Conservation (phyloP, 2,888 invertebrate genomes). For the Diaprepes abbreviatus region DNA sequence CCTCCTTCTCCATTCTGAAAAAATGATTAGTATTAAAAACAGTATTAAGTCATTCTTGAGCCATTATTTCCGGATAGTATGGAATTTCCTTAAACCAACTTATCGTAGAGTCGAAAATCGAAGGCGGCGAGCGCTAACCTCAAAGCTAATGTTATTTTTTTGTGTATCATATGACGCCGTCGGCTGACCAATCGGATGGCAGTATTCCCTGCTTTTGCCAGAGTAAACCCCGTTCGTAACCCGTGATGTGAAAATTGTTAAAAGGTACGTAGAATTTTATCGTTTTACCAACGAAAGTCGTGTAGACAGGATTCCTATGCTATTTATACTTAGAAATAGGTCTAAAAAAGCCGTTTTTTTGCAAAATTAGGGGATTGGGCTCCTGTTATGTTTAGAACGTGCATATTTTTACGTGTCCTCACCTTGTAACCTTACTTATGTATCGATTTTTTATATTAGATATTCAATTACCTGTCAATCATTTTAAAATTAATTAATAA, state of each 20-base stretch:
- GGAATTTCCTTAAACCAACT: constrained; percentile 44
- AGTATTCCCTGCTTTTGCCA: constrained; percentile 66
- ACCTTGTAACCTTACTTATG: constrained; percentile 66
- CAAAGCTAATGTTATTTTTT: constrained; percentile 67
- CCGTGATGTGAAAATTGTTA: constrained; percentile 68
- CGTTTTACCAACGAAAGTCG: constrained; percentile 68
- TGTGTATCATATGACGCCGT: constrained; percentile 68
- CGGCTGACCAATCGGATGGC: constrained; percentile 64
- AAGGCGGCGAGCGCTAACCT: constrained; percentile 59
- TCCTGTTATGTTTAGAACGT: constrained; percentile 31
- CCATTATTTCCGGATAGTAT: constrained; percentile 33
- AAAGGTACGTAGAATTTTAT: constrained; percentile 70
- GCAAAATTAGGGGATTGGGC: constrained; percentile 47
- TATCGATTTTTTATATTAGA: constrained; percentile 64
- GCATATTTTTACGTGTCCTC: constrained; percentile 58
- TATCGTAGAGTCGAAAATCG: constrained; percentile 58
- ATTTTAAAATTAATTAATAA: constrained; percentile 50
- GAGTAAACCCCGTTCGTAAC: constrained; percentile 67
- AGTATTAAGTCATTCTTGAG: constrained; percentile 45
- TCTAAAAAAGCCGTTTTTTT: constrained; percentile 57
- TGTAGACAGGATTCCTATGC: constrained; percentile 62
- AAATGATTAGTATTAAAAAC: constrained; percentile 48
- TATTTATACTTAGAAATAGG: constrained; percentile 56
- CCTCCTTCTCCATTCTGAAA: constrained; percentile 42
- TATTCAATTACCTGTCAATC: constrained; percentile 54